Evolutionary conservation across 2,888 invertebrate species (phyloP).

Genomic region (Eilema depressum): DNA sequence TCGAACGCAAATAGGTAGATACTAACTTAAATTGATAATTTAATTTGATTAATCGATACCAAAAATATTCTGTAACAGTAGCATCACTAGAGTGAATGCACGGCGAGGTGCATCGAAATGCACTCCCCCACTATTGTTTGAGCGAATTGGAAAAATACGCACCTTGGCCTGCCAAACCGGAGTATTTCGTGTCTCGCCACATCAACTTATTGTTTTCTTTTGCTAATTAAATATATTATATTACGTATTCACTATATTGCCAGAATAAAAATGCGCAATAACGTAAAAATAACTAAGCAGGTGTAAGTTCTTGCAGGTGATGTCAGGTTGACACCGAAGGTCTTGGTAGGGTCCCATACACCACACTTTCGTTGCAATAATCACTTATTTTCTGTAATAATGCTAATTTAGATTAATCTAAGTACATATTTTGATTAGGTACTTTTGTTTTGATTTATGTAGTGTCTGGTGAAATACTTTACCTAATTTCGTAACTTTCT

Average conservation of each 20-base stretch:
- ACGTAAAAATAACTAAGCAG: too few relatives aligned
- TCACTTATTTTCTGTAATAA: too few relatives aligned
- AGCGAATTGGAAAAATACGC: conserved; percentile 53
- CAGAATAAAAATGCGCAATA: too few relatives aligned
- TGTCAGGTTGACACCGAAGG: too few relatives aligned
- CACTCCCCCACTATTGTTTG: conserved; percentile 60
- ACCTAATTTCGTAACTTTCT: not conserved
- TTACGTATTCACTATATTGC: not conserved
- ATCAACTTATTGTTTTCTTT: conserved; percentile 41
- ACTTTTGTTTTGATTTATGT: too few relatives aligned
- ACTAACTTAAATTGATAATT: not conserved
- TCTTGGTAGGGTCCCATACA: too few relatives aligned
- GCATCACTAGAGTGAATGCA: conserved; percentile 68
- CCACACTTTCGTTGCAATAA: not conserved
- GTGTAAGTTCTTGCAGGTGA: too few relatives aligned
- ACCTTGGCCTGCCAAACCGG: conserved; percentile 49
- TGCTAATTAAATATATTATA: conserved; percentile 41
- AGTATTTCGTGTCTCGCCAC: conserved; percentile 42
- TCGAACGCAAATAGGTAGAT: not conserved
- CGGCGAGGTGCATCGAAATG: conserved; percentile 55
- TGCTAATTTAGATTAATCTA: too few relatives aligned
- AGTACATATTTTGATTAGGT: too few relatives aligned
- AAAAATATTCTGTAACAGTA: conserved; percentile 12
- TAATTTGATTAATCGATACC: conserved; percentile 46
- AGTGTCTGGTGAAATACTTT: too few relatives aligned